Evolutionary conservation across 2,113 vertebrate genomes (phyloP), one percentile per base, ranked within the genome.

Genomic region (Microcebus jonahi): DNA sequence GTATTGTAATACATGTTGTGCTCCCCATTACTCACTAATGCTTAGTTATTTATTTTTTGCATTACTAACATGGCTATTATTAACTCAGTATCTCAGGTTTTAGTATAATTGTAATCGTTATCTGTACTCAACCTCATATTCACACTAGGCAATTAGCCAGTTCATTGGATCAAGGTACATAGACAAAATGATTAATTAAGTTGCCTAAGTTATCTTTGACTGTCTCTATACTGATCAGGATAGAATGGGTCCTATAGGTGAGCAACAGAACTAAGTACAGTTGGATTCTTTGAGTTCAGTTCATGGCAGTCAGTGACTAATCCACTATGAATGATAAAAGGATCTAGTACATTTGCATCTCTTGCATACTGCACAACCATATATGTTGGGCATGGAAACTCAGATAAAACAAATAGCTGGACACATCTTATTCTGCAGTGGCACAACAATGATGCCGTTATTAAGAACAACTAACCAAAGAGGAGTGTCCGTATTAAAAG

Each of bases 291-390:
- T 36, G 68, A 61, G 29, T 86, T 61, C 10, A 1, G 0, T 13
- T 50, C 15, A 11, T 55, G n/a, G 57, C 39, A 10, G 9, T 9
- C n/a, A 13, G 11, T 9, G 25, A 55, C 48, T 15, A 0, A 25
- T 31, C 6, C 29, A 50, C 27, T n/a, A 6, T 6, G 4, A 21
- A 27, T n/a, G 27, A 29, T 27, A 3, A 12, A 75, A 15, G 5
- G 3, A 27, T 36, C 48, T 8, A n/a, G 34, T 0, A 1, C 3
- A 3, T 29, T 29, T 0, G 0, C 14, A 1, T 25, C 17, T 17
- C 20, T 42, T 55, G 1, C 14, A 29, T 29, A 67, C 17, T 2
- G 6, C 3, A 7, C 5, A 67, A 25, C 48, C 39, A 7, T 21
- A 6, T 11, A 5, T 5, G 10, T 17, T 20, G 48, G 39, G 14